Base-by-base conservation (phyloP, 64 coral and sea anemone genomes). In the Stichodactyla helianthus region DNA sequence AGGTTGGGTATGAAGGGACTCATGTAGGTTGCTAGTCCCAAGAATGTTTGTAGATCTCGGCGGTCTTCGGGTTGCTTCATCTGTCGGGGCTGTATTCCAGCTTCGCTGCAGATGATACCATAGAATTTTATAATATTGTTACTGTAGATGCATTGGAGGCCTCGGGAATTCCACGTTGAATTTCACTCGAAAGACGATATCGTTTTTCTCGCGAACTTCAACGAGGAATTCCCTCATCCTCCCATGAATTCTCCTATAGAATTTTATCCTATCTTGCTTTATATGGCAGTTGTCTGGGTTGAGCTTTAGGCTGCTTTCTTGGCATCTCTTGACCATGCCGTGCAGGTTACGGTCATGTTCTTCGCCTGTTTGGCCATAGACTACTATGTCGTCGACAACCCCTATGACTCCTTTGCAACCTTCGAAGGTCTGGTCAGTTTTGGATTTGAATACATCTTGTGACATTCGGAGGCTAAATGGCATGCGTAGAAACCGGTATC, bases 11-110 rank as follows among this genome's bases (percentile, higher is more conserved):
- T 91, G 20, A 92, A 92, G 23, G 86, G 83, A 53, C 89, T 77
- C 89, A 91, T 95, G 89, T 95, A 88, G 17, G 53, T 95, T 52
- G 80, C 93, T 79, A 91, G 18, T 20, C 85, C 86, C 27, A 95
- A 31, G 55, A 95, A 77, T 58, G 71, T 82, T 74, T 91, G 71
- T 6, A 88, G 50, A 35, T 82, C 71, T 77, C 87, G n/a, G 50
- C 50, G 65, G 79, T 84, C 86, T 12, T 70, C 70, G 18, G 86
- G 86, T 64, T 63, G 81, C 25, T 63, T 35, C 52, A 85, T 79
- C 62, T 88, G 19, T 92, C 90, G n/a, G 19, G 90, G 88, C n/a
- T 90, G 50, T 2, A 84, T 74, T 5, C 90, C 85, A 26, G 53
- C 50, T 74, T 82, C 35, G 20, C 85, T 82, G 50, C 85, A 92